Base-by-base conservation (phyloP, 2,888 invertebrate species). In the Conops quadrifasciatus region DNA sequence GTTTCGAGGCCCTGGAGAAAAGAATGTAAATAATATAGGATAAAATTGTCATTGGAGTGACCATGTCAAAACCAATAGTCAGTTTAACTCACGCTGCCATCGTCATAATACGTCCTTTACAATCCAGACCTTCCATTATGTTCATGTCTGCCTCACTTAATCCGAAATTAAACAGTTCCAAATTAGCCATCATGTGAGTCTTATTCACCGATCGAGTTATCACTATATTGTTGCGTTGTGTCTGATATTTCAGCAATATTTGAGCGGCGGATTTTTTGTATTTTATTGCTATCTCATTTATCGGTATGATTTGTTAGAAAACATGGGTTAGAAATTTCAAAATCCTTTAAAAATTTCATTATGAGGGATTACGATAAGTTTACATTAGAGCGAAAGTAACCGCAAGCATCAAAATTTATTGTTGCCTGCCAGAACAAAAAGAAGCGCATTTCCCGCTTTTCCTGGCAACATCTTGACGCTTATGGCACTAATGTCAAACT, bases 241-340 rank as follows among this genome's bases (percentile, higher is more conserved):
- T 80, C 70, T 81, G 81, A 53, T 76, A 80, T 13, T 81, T 79
- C 28, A 80, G 59, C n/a, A 80, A 72, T n/a, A 81, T 73, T 68
- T 80, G 80, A 1, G 80, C 80, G 2, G 80, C 73, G 0, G 75
- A 71, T 24, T 77, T 75, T 4, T 71, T 75, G 16, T 81, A 78
- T 51, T 80, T 80, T 11, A 67, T 67, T 0, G 81, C 79, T 3
- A 81, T 75, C 16, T 70, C 70, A 45, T 77, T 53, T 21, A 68
- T 51, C 59, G 58, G 60, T n/a, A 11, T 58, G 15, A 58, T 36
- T 4, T 36, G n/a, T n/a, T n/a, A n/a, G n/a, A n/a, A n/a, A n/a
- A n/a, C n/a, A n/a, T n/a, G n/a, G n/a, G n/a, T n/a, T n/a, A n/a
- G n/a, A n/a, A n/a, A n/a, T n/a, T n/a, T n/a, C n/a, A n/a, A n/a